These are phyloP conservation scores for Ramphastos sulfuratus DNA, from an alignment of 2,113 vertebrate species.

Conservation along the genomic window DNA sequence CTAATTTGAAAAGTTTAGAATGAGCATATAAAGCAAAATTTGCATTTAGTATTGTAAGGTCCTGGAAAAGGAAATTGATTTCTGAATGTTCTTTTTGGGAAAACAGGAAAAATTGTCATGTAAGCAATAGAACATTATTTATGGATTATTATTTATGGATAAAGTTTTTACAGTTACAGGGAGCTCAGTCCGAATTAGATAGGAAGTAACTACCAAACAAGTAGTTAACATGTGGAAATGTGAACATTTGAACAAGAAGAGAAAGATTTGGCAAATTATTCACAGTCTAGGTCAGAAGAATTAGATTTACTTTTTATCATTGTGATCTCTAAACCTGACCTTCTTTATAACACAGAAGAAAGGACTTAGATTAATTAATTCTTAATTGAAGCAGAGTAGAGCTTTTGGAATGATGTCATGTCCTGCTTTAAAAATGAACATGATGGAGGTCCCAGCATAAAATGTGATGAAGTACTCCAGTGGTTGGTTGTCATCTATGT, in stretches of 20 bases:
- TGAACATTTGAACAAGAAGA: not conserved
- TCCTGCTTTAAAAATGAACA: not conserved
- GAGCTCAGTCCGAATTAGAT: not conserved
- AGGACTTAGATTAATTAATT: conserved; percentile 8
- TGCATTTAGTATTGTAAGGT: not conserved
- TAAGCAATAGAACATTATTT: not conserved
- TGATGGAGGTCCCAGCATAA: not conserved
- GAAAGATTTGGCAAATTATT: not conserved
- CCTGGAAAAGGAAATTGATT: not conserved
- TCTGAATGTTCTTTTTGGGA: not conserved
- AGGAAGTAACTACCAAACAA: not conserved
- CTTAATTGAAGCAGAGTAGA: not conserved
- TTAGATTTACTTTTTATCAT: not conserved
- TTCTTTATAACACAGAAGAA: not conserved
- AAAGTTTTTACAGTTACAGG: not conserved
- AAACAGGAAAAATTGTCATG: not conserved
- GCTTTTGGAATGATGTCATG: not conserved
- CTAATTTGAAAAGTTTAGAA: not conserved
- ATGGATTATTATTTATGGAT: not conserved
- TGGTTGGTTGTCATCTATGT: not conserved
- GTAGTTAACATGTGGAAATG: not conserved
- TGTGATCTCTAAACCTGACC: not conserved
- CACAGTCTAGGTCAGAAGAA: not conserved
- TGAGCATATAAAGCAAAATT: not conserved
- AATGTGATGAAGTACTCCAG: not conserved